Conservation (phyloP, 92 coral and sea anemone species). For the Porites cylindrica region DNA sequence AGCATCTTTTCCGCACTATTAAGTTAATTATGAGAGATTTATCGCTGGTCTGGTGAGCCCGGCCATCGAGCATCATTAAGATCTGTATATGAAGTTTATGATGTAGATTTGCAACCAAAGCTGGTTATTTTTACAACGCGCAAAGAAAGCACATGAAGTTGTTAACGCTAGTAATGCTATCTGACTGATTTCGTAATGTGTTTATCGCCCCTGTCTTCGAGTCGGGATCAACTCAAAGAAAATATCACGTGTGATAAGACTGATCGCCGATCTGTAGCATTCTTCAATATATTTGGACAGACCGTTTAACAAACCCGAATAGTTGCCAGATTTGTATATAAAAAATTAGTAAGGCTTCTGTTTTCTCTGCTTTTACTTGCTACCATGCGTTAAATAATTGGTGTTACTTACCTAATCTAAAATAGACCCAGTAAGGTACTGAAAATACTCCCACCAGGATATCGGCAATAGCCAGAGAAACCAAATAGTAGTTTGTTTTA, state of each 20-base stretch:
- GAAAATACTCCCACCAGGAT: slow-evolving; percentile 87
- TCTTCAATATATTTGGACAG: neutral
- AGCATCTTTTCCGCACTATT: neutral
- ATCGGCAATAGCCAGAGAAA: slow-evolving; percentile 87
- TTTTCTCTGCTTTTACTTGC: too few species aligned
- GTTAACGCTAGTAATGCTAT: neutral
- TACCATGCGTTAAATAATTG: neutral
- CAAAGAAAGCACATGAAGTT: neutral
- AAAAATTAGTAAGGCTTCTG: too few species aligned
- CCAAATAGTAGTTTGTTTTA: slow-evolving; percentile 86
- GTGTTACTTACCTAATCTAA: slow-evolving; percentile 75
- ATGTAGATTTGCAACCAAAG: neutral
- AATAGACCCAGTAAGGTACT: slow-evolving; percentile 87
- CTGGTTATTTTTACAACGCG: neutral
- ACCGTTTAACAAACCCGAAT: neutral
- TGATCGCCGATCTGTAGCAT: neutral
- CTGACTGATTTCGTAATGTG: neutral
- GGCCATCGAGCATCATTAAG: too few species aligned
- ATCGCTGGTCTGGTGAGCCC: neutral
- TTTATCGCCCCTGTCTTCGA: too few species aligned
- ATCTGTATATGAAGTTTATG: too few species aligned
- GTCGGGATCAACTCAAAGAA: too few species aligned
- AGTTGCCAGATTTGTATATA: neutral
- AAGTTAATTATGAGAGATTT: too few species aligned
- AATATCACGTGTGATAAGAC: neutral